Evolutionary conservation across 2,113 vertebrate genomes (phyloP), one percentile per base, ranked within the genome.

Genomic region (Phalacrocorax brasilianus): DNA sequence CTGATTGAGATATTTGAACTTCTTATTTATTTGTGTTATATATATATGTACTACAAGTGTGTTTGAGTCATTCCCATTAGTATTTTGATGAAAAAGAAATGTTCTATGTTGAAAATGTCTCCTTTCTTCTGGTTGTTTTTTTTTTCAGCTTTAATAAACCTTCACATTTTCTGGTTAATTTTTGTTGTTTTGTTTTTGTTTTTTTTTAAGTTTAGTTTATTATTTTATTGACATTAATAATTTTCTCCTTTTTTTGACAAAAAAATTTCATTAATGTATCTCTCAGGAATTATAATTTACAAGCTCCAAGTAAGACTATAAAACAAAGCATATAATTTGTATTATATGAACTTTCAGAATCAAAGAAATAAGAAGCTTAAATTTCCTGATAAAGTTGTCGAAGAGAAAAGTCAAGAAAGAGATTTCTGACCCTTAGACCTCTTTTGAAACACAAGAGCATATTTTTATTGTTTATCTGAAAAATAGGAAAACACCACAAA

Each of bases 211-310:
- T 80, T 82, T 11, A n/a, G 3, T 38, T 70, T 77, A 1, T 55
- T 71, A 22, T 53, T 71, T 58, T 53, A 55, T 32, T 76, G 11
- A 38, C 11, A 32, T 20, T 23, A 40, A 49, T 35, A 44, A 18
- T 50, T 50, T 73, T 38, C 2, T n/a, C 5, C 14, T 6, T 45
- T 83, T 79, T 66, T 52, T 40, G 2, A 24, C 8, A 42, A 75
- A 79, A 62, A 49, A 0, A 6, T 49, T 52, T 72, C 2, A 56
- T 68, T 12, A 47, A 6, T 56, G 1, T n/a, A 3, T 61, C 1
- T 67, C 6, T 81, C 12, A 44, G 65, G 72, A 86, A 67, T 4
- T 28, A 42, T 1, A 50, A 61, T 5, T 71, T 86, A 28, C 8
- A 44, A 90, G 5, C 23, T 74, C 13, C 65, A 85, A 88, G 5